Conservation (phyloP, 2,888 invertebrate species). For the Epinotia bilunana region DNA sequence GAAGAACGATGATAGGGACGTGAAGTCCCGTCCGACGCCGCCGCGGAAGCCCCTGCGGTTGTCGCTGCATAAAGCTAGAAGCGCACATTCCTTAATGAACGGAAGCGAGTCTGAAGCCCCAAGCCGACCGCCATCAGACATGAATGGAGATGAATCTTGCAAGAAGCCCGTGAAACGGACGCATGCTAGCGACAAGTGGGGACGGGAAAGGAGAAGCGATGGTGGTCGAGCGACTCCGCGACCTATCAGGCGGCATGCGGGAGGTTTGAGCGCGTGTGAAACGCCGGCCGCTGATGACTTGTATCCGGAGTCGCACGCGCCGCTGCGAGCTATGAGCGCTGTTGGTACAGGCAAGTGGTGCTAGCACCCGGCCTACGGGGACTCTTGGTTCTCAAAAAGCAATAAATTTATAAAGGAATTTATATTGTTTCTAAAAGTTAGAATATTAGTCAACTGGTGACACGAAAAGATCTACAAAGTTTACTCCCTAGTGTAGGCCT, state of each 20-base stretch:
- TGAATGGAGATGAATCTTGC: conserved; percentile 78
- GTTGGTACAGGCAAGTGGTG: conserved; percentile 65
- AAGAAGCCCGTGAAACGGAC: conserved; percentile 86
- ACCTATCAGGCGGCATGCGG: conserved; percentile 63
- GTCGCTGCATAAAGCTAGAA: conserved; percentile 92
- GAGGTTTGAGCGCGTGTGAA: conserved; percentile 64
- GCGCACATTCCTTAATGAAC: conserved; percentile 88
- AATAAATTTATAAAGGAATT: background rate
- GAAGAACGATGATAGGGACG: conserved; percentile 75
- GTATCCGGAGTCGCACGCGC: conserved; percentile 65
- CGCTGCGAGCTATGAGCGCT: conserved; percentile 55
- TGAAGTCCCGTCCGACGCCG: conserved; percentile 88
- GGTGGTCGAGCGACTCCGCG: conserved; percentile 72
- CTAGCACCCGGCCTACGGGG: conserved; percentile 49
- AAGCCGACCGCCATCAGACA: conserved; percentile 67
- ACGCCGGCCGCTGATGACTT: conserved; percentile 73
- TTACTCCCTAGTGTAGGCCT: background rate
- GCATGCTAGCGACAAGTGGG: conserved; percentile 71
- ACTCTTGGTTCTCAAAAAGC: background rate
- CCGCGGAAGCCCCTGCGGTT: conserved; percentile 93
- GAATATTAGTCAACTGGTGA: background rate
- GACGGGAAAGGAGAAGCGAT: conserved; percentile 63
- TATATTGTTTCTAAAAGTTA: background rate
- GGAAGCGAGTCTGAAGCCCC: conserved; percentile 77
- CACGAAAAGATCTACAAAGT: background rate